Base-by-base conservation (phyloP, 2,888 invertebrate species). In the Horisme vitalbata region DNA sequence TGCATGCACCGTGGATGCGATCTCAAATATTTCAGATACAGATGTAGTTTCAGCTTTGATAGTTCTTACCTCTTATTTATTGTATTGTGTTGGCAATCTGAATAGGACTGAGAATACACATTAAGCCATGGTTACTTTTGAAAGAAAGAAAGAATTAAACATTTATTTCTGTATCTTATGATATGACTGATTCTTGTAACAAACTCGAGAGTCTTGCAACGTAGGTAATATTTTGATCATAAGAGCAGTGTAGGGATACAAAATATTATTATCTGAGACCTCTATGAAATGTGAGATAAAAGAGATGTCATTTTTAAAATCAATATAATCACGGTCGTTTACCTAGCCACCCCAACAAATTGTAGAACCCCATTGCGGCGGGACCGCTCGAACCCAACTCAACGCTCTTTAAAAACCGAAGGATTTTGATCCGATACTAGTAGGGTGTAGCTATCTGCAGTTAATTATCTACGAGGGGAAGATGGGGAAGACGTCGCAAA, bases 381-480 rank as follows among this genome's bases (percentile, higher is more conserved):
- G 74, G 68, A 62, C 59, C 63, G 64, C 60, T 59, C 61, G 66
- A 67, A 66, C 64, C 61, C 68, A 61, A 63, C 76, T 74, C 70
- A 67, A 68, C 69, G 74, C 78, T 80, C 72, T 84, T 81, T 77
- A 79, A 84, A 86, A 82, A 82, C 77, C 79, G 73, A 78, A 75
- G 77, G 79, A 76, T 80, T 81, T 84, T 81, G 79, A 82, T 82
- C 78, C 73, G 66, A 65, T 69, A 69, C 77, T 57, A 57, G 49
- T 52, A 37, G 62, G 75, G 76, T 65, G 78, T 77, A 79, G 79
- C 78, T 86, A 85, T 83, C 85, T 86, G 81, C 81, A 86, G 87
- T 88, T 88, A 87, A 87, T 87, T 88, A 86, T 85, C 86, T 83
- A 71, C 71, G 71, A 80, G 85, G 82, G 77, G 74, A 68, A 68